Conservation (phyloP, 2,888 invertebrate genomes). For the Drosophila atripex region DNA sequence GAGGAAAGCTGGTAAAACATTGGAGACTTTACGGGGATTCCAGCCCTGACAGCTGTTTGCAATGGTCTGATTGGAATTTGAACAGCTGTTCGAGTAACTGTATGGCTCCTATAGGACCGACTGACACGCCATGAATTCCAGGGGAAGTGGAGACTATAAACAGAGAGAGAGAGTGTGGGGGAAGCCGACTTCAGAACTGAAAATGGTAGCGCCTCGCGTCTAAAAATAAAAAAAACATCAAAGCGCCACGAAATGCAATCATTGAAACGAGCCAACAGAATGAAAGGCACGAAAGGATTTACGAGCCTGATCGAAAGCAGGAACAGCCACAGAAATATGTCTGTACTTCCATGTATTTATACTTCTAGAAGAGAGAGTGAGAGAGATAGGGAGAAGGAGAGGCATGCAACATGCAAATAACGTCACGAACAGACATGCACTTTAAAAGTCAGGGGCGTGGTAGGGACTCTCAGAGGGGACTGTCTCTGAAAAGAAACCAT, state of each 20-base stretch:
- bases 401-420: constrained; percentile 27
- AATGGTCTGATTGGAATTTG: constrained; percentile 26
- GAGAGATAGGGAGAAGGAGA: too few relatives aligned
- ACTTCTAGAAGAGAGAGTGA: not conserved
- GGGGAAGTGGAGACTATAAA: too few relatives aligned
- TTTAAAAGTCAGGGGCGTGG: constrained; percentile 26
- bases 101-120: constrained; percentile 8
- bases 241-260: constrained; percentile 59
- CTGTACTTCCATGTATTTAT: not conserved
- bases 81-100: constrained; percentile 20
- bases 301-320: constrained; percentile 73
- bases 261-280: constrained; percentile 18
- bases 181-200: not conserved
- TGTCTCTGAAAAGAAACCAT: too few relatives aligned
- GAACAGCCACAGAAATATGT: constrained; percentile 36
- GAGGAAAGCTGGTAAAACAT: too few relatives aligned
- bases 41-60: constrained; percentile 18
- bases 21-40: constrained; percentile 5
- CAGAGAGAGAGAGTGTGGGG: not conserved
- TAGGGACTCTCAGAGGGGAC: too few relatives aligned
- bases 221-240: constrained; percentile 64
- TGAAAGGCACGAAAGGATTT: constrained; percentile 71
- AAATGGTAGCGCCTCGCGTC: constrained; percentile 17
- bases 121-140: constrained; percentile 24
- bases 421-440: constrained; percentile 25